phyloP scores from a whole-genome alignment of 2,113 vertebrate genomes.

The Gulo gulo region DNA sequence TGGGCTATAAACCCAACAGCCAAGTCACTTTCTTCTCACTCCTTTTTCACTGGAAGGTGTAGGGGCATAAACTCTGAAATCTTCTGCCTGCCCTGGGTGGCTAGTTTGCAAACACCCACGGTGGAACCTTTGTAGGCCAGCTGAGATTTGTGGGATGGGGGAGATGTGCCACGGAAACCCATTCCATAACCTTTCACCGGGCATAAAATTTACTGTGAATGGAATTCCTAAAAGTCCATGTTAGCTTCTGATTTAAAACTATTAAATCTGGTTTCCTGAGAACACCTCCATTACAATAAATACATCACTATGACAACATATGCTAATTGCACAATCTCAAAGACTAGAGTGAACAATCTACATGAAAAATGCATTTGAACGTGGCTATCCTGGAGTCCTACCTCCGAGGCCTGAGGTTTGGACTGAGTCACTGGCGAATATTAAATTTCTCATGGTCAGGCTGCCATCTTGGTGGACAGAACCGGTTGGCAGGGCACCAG shows the following conservation, averaged over 20 bases:
- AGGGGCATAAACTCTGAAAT: background rate
- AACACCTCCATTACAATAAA: slow-evolving; percentile 76
- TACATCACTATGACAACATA: slow-evolving; percentile 69
- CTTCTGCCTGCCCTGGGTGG: background rate
- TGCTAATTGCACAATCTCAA: slow-evolving; percentile 60
- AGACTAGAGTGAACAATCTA: slow-evolving; percentile 37
- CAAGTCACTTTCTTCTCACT: background rate
- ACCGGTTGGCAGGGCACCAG: rapidly evolving
- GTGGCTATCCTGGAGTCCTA: background rate
- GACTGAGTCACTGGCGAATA: background rate
- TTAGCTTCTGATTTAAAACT: slow-evolving; percentile 78
- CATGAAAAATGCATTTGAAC: background rate
- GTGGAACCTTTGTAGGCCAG: background rate
- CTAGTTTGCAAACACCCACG: background rate
- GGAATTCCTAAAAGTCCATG: slow-evolving; percentile 62
- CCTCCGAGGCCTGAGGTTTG: rapidly evolving
- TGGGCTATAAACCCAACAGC: background rate
- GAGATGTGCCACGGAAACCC: slow-evolving; percentile 57
- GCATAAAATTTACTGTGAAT: slow-evolving; percentile 78
- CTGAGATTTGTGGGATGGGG: slow-evolving; percentile 67
- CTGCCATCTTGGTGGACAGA: background rate
- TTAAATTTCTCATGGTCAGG: background rate
- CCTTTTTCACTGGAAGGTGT: background rate
- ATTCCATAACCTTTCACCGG: slow-evolving; percentile 77
- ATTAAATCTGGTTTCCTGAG: slow-evolving; percentile 64